Evolutionary conservation across 37 sponge, comb jelly and placozoan genomes (phyloP).

Genomic region (Chondrilla cf. caribensis): DNA sequence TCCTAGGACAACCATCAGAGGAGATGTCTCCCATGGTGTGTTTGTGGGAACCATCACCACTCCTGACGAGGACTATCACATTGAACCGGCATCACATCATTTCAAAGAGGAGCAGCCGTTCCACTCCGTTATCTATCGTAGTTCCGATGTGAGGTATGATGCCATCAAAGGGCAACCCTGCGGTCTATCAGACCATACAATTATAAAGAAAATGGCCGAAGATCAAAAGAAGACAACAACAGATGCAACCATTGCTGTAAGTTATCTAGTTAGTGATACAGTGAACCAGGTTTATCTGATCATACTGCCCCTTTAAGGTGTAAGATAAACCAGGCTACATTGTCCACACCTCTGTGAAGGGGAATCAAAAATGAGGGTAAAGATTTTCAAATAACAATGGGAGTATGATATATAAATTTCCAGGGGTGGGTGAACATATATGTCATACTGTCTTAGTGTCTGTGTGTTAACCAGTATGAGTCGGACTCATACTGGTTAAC

Average conservation of each 20-base stretch:
- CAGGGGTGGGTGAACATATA: no score
- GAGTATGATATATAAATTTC: no score
- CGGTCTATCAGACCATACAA: conserved; percentile 35
- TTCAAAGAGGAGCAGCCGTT: background rate
- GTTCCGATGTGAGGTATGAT: conserved; percentile 31
- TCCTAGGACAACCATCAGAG: conserved; percentile 31
- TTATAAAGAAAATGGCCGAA: conserved; percentile 4
- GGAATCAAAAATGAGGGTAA: background rate
- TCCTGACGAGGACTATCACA: conserved; percentile 49
- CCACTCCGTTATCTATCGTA: conserved; percentile 65
- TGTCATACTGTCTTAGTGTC: no score
- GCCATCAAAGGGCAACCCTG: conserved; percentile 30
- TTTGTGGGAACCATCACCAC: conserved; percentile 54
- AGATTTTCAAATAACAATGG: no score
- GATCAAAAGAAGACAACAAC: background rate
- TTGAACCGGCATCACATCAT: conserved; percentile 46
- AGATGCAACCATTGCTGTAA: conserved; percentile 20
- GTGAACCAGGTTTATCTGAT: no score
- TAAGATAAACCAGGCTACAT: no score
- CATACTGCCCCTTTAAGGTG: no score
- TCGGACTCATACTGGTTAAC: no score
- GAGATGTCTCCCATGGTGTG: conserved; percentile 47
- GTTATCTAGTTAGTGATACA: no score
- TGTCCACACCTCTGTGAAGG: background rate
- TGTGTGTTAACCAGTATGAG: no score